phyloP scores from a whole-genome alignment of 2,113 vertebrate species.

The Malaclemys terrapin region DNA sequence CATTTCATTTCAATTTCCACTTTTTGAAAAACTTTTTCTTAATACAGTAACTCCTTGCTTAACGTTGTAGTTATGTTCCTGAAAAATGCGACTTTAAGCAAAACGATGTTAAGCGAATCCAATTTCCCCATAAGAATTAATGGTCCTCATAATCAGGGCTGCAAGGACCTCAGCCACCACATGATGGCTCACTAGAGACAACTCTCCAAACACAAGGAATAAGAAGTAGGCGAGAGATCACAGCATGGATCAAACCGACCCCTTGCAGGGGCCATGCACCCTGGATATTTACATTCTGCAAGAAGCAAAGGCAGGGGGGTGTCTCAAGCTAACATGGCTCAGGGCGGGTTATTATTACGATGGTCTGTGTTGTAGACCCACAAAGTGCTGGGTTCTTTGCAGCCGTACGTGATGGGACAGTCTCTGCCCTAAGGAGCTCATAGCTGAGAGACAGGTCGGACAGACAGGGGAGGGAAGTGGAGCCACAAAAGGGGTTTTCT shows the following conservation, averaged over 20 bases:
- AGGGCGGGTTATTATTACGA: background rate
- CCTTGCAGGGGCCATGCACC: background rate
- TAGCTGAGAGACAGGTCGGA: background rate
- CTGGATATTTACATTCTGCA: background rate
- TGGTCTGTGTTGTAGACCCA: background rate
- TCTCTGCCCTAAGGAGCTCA: background rate
- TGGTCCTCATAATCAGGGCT: too few species aligned
- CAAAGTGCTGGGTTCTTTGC: background rate
- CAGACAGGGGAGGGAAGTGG: background rate
- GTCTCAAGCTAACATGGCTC: background rate
- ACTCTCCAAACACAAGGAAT: background rate
- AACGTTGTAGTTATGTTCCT: too few species aligned
- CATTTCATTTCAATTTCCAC: too few species aligned
- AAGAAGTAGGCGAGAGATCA: background rate
- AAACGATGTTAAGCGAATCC: too few species aligned
- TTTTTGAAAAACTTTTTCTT: too few species aligned
- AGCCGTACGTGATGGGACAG: background rate
- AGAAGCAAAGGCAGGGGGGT: background rate
- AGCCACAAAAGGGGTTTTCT: background rate
- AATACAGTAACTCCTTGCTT: too few species aligned
- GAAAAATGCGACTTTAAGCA: too few species aligned
- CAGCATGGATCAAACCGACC: background rate
- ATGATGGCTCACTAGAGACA: background rate
- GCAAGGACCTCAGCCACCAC: background rate
- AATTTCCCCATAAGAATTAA: too few species aligned